Evolutionary conservation across 2,113 vertebrate genomes (phyloP).

Genomic region (Plecotus auritus): DNA sequence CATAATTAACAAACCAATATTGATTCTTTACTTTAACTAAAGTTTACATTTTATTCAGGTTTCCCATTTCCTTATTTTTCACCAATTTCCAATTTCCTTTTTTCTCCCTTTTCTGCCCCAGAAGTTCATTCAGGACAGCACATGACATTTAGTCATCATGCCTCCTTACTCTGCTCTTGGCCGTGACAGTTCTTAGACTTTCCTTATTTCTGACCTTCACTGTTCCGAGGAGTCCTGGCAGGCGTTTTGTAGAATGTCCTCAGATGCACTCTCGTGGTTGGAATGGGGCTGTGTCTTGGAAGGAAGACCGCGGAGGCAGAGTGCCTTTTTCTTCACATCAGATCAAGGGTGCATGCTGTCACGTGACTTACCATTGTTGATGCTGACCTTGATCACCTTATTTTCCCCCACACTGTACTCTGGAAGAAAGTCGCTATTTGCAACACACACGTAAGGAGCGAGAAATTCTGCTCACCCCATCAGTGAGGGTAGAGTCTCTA

Average conservation of each 20-base stretch:
- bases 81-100: neutral
- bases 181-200: neutral
- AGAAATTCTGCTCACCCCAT: neutral
- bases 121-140: neutral
- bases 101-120: neutral
- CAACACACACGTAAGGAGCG: neutral
- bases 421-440: neutral
- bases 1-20: neutral
- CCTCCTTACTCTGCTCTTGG: neutral
- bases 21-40: neutral
- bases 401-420: neutral
- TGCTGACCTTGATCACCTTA: neutral
- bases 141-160: fast-evolving
- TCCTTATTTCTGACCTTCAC: neutral
- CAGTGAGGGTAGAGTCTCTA: neutral
- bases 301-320: neutral
- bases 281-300: neutral
- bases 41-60: neutral
- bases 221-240: neutral
- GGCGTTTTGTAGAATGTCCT: neutral
- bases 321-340: neutral
- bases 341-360: too few relatives aligned
- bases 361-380: neutral
- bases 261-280: neutral
- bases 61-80: neutral